A percentile compares a stretch with the other conserved stretches of the same genome.
These are phyloP conservation scores for Drosophila repletoides DNA, from an alignment of 1,140 invertebrate species.

Conservation along the genomic window DNA sequence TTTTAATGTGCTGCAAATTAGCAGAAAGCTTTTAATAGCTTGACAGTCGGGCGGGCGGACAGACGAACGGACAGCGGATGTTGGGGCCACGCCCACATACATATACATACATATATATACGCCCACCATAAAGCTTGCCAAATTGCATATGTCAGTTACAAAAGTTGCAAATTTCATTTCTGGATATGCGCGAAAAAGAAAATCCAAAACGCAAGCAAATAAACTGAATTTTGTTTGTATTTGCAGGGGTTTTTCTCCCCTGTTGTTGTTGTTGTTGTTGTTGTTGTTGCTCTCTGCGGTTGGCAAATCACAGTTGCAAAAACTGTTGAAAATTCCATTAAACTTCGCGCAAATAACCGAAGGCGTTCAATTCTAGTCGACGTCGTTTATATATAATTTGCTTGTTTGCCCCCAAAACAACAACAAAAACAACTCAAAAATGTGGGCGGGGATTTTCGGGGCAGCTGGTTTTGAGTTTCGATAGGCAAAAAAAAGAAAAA, in stretches of 20 bases:
- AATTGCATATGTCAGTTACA: constrained; percentile 78
- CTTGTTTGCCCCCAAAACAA: constrained; percentile 60
- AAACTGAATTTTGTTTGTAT: constrained; percentile 17
- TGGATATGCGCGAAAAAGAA: constrained; percentile 18
- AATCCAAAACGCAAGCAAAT: constrained; percentile 28
- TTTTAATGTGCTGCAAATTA: constrained; percentile 59
- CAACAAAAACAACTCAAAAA: constrained; percentile 1
- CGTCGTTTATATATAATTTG: constrained; percentile 74
- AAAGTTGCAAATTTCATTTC: constrained; percentile 60
- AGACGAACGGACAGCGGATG: constrained; percentile 4
- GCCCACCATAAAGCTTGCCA: constrained; percentile 16
- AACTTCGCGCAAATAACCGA: constrained; percentile 79
- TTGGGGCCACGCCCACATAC: constrained; percentile 2
- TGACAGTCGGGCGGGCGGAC: constrained; percentile 13
- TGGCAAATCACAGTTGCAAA: constrained; percentile 75
- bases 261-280: background rate
- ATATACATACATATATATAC: background rate
- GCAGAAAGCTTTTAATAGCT: constrained; percentile 29
- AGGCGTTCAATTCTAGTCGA: constrained; percentile 79
- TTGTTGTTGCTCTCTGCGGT: constrained; percentile 43
- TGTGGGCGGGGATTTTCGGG: background rate
- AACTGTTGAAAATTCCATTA: constrained; percentile 80
- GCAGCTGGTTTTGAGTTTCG: constrained; percentile 12
- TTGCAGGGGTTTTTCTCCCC: no score
- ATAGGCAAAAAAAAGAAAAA: constrained; percentile 46